Base-by-base conservation (phyloP, 2,888 invertebrate species). In the Oscheius sp. region DNA sequence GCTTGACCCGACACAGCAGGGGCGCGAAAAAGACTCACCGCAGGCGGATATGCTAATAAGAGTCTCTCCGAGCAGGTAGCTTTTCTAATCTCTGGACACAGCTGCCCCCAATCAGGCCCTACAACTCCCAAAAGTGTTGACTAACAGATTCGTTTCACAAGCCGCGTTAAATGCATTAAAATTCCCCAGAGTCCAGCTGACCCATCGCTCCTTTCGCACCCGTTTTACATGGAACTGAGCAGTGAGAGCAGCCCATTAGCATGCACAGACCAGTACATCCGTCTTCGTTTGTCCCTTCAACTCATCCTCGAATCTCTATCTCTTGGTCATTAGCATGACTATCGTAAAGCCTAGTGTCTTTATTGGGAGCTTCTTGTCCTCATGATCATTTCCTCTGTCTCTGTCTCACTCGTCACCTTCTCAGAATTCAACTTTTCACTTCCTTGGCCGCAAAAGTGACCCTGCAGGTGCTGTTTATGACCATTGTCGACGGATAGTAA, bases 21-120 rank as follows among this genome's bases (percentile, higher is more conserved):
- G 53, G 58, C 59, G 70, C 70, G 70, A 70, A 70, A 68, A 68
- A 68, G 68, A 33, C 53, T 2, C 32, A 33, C 68, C 68, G 68
- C 55, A 9, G 32, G 42, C 33, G 55, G 68, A 65, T 65, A 65
- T 65, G 68, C 68, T 68, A 68, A 68, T 55, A 35, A 68, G 53
- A 32, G 13, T 35, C 59, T 33, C 21, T 21, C 21, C 21, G 21
- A 21, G 42, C 42, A 42, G 42, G 42, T 42, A 42, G 42, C 42
- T 42, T 53, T 53, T 53, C 53, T 53, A 21, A 53, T 33, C 33
- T 58, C 58, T 3, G 58, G 42, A 42, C 42, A 7, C 42, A 42
- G 42, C 42, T 42, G 42, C 7, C 3, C 21, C 42, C 42, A 42
- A 42, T 42, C 42, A 42, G 42, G 7, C 3, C 21, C 21, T 21